A percentile compares a stretch with the other conserved stretches of the same genome.
These are phyloP conservation scores for Gonioctena quinquepunctata DNA, from an alignment of 1,140 invertebrate species.

Conservation along the genomic window DNA sequence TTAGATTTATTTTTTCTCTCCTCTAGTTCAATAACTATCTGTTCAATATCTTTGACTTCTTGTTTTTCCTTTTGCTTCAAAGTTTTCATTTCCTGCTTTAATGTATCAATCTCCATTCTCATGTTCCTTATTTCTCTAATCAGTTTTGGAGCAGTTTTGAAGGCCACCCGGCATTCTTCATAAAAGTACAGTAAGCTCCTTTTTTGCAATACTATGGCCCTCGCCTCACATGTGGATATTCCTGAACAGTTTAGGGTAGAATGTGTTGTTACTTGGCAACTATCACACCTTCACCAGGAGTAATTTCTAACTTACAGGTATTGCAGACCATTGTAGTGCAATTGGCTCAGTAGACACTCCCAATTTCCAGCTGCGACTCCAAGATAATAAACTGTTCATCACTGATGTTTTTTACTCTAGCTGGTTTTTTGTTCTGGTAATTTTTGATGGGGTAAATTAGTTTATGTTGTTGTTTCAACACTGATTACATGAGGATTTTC, in stretches of 20 bases:
- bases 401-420: no score
- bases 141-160: neutral
- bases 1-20: no score
- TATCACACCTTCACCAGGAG: neutral
- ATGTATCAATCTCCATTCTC: neutral
- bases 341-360: slow-evolving; percentile 3
- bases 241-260: neutral
- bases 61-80: neutral
- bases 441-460: no score
- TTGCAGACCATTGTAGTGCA: slow-evolving; percentile 3
- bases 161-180: neutral
- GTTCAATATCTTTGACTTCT: neutral
- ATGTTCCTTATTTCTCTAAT: neutral
- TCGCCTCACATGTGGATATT: slow-evolving; percentile 1
- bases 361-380: no score
- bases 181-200: slow-evolving; percentile 2
- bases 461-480: no score
- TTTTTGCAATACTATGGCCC: slow-evolving; percentile 1
- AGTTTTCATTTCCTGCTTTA: neutral
- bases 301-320: neutral
- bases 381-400: no score
- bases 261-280: neutral
- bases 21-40: neutral
- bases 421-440: no score
- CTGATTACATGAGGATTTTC: no score